Evolutionary conservation across 2,888 invertebrate species (phyloP), one percentile per base, ranked within the genome.

Genomic region (Punctoribates punctum): DNA sequence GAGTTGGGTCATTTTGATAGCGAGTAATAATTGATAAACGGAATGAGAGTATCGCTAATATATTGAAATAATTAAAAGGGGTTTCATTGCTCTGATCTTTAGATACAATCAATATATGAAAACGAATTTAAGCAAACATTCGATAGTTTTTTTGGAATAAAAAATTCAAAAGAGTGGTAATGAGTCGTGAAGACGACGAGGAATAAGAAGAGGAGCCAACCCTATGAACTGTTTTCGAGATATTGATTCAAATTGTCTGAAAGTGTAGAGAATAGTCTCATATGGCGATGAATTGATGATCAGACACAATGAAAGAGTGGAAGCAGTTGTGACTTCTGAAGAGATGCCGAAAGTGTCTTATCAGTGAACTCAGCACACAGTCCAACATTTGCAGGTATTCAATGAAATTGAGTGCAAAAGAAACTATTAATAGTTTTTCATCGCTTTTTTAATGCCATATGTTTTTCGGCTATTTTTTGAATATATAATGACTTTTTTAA

Each of bases 401-500:
- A 20, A n/a, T 9, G 29, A 70, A 34, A 38, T 38, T 9, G 27
- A 29, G 70, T 42, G n/a, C 29, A 70, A 20, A 46, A 27, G 1
- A 27, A 29, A 34, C 11, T 65, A 29, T 65, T 65, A 65, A 65
- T 65, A 65, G 65, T 65, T 65, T 65, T 57, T 20, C 38, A 29
- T 73, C 73, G 13, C 17, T 27, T 73, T 54, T 29, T 73, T 73
- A 23, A 38, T 73, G 74, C 74, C 74, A 73, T 73, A 54, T 73
- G 74, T 73, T 73, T 51, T 54, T 38, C 46, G 54, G 57, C 27
- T 73, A 54, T 34, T 54, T 34, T 57, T 27, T 27, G 57, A 54
- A 54, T 73, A 54, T 38, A 42, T 73, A 73, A 73, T 73, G 54
- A 73, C 74, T 48, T 73, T 73, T 73, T 65, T 65, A 65, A 65